Conservation (phyloP, 2,797 vertebrate genomes). For the Enteromius paludinosus region DNA sequence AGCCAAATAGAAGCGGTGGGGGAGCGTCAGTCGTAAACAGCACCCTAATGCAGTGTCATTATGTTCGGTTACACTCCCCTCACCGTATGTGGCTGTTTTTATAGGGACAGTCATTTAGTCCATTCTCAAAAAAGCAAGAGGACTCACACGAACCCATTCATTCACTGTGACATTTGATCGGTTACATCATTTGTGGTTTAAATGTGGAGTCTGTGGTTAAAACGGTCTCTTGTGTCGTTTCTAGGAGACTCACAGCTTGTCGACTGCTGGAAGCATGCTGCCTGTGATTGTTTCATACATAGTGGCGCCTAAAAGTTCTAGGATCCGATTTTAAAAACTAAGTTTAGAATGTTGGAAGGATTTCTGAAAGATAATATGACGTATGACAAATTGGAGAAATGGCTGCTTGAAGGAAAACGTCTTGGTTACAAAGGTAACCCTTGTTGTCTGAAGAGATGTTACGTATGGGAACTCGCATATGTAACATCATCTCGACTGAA, state of each 20-base stretch:
- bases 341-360: neutral
- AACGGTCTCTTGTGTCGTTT: neutral
- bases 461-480: too few relatives aligned
- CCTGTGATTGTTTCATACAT: neutral
- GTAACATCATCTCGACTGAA: too few relatives aligned
- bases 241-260: conserved; percentile 42
- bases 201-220: conserved; percentile 26
- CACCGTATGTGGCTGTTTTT: conserved; percentile 17
- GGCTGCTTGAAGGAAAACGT: neutral
- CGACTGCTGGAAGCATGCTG: neutral
- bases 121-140: conserved; percentile 33
- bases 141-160: neutral
- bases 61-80: conserved; percentile 18
- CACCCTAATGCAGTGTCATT: conserved; percentile 16
- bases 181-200: conserved; percentile 26
- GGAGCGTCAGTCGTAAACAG: neutral
- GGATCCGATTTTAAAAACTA: neutral
- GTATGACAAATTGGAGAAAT: neutral
- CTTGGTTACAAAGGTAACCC: too few relatives aligned
- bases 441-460: too few relatives aligned
- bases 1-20: neutral
- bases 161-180: conserved; percentile 22
- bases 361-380: neutral
- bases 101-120: conserved; percentile 10
- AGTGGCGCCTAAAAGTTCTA: neutral